Evolutionary conservation across 2,888 invertebrate genomes (phyloP), one percentile per base, ranked within the genome.

Genomic region (Camptogramma bilineatum): DNA sequence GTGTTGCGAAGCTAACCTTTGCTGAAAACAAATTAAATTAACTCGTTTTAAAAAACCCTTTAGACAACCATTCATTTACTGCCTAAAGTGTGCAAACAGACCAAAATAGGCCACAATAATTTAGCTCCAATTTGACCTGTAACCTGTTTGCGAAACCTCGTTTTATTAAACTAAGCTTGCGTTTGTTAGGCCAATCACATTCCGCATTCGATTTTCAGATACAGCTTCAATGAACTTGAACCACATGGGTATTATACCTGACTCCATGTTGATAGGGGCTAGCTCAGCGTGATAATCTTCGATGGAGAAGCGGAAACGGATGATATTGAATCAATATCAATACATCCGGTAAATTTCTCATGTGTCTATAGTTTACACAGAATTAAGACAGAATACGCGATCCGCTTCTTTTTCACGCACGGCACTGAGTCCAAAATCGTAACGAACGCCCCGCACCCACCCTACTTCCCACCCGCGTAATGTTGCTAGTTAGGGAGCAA

Each of bases 131-230:
- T 65, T 59, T 66, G 65, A 65, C 64, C 59, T 68, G 70, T 70
- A 67, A 65, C 68, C 59, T 62, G 68, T 70, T 70, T 68, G 64
- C 54, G 50, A 66, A 68, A 66, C 67, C 66, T 69, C 67, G 71
- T 62, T 71, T 71, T 69, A 69, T 71, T 69, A 69, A 60, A 60
- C 68, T 65, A 66, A 61, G 64, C 64, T 67, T 68, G 62, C 67
- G 63, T 47, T 67, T 69, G 67, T 62, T 66, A 59, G 56, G 54
- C 62, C 61, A 66, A 69, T 66, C 67, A 68, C 66, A 68, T 68
- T 65, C 21, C 54, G 31, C 39, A 42, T 68, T 65, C 58, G 51
- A 70, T 66, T 65, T 65, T 61, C 52, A 52, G 56, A 31, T 57
- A 52, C 54, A 64, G 16, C 52, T 28, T 52, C 52, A 53, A 44